phyloP scores from a whole-genome alignment of 2,113 vertebrate species.

The Microcebus murinus region DNA sequence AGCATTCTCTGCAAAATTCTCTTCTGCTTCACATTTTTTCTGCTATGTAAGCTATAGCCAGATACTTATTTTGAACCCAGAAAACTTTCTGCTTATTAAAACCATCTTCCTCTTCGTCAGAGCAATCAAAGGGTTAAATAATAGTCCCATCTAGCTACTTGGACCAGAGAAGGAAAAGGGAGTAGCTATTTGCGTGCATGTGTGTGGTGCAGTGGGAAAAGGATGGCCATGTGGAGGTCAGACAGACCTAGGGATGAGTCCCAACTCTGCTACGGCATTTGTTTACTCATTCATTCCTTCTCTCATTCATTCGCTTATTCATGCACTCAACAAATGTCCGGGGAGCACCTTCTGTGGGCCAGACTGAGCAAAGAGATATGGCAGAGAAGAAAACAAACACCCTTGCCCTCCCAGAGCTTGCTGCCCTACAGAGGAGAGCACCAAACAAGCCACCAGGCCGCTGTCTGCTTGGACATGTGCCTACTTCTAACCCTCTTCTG shows the following conservation, averaged over 20 bases:
- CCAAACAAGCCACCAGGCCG: neutral
- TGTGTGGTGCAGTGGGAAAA: neutral
- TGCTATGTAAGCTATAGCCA: neutral
- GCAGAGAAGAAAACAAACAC: neutral
- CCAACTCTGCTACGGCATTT: neutral
- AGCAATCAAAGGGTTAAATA: neutral
- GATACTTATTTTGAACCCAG: constrained; percentile 7
- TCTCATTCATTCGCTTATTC: neutral
- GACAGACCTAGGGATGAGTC: no score
- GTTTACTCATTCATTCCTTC: neutral
- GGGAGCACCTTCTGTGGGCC: neutral
- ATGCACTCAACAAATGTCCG: neutral
- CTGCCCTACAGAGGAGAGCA: neutral
- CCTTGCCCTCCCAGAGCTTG: neutral
- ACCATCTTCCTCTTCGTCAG: neutral
- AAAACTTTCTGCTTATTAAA: neutral
- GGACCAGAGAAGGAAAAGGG: neutral
- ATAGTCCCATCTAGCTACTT: neutral
- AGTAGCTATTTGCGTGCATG: neutral
- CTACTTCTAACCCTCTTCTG: no score
- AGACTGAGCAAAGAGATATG: neutral
- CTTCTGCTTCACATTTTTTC: neutral
- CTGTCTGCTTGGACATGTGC: no score
- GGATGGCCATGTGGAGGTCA: neutral
- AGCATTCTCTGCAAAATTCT: constrained; percentile 7